Base-by-base conservation (phyloP, 2,888 invertebrate species). In the Criorhina ranunculi region DNA sequence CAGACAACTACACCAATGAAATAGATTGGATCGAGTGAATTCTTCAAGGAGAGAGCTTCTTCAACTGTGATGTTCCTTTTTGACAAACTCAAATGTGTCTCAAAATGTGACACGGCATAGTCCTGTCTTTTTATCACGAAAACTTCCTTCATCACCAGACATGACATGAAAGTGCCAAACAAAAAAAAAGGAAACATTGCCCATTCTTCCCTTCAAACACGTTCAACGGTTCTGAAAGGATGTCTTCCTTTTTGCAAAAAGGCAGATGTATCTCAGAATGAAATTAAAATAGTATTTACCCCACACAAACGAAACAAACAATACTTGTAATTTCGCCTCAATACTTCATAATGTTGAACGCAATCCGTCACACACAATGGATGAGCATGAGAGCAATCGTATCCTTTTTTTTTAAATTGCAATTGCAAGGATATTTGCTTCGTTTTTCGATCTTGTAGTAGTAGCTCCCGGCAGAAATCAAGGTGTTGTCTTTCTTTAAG, bases 361-460 rank as follows among this genome's bases (percentile, higher is more conserved):
- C 67, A 79, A 83, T 79, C 73, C 73, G 79, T 79, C 73, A 75
- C 62, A 67, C 66, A 29, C 15, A 57, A 9, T 37, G 33, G 59
- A 24, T 24, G 24, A 24, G 24, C 24, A 78, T 62, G 66, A 57
- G 40, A 62, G 55, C 37, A 42, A 55, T 70, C 19, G 2, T 70
- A 57, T 59, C 66, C 44, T 62, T 73, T 73, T 62, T 73, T 73
- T 55, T 15, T 15, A 3, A 53, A 62, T 64, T 75, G 44, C 53
- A 53, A 62, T 64, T 75, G 44, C 53, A 64, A 35, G 7, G 49
- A 51, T 29, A 60, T 17, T 59, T 59, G 33, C 24, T 40, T 49
- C 40, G 31, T 31, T 40, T 46, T 29, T 19, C n/a, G 6, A 42
- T 49, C 49, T 75, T 44, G 19, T 57, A 66, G 8, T 24, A 19